Conservation (phyloP, 2,113 vertebrate species). For the Engystomops pustulosus region DNA sequence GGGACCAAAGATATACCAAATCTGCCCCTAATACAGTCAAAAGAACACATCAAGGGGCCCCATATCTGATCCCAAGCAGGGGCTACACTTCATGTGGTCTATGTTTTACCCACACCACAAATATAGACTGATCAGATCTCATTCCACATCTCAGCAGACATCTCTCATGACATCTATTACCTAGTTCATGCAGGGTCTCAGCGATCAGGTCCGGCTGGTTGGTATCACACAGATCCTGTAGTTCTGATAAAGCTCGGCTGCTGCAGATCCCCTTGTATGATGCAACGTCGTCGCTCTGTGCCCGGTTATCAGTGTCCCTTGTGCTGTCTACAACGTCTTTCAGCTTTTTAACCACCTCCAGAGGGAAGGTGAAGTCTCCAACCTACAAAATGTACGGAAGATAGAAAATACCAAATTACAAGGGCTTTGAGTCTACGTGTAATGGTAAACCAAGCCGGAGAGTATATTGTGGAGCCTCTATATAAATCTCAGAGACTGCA, state of each 20-base stretch:
- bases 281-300: not conserved
- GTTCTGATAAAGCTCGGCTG: not conserved
- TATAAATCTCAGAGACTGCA: too few relatives aligned
- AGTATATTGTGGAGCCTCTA: not conserved
- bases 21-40: too few relatives aligned
- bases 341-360: constrained; percentile 35
- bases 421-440: not conserved
- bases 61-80: too few relatives aligned
- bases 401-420: not conserved
- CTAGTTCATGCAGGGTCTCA: not conserved
- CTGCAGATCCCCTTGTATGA: not conserved
- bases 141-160: not conserved
- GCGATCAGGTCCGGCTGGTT: not conserved
- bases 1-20: too few relatives aligned
- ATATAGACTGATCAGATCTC: not conserved
- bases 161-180: not conserved
- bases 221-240: not conserved
- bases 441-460: not conserved
- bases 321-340: not conserved
- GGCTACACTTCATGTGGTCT: too few relatives aligned
- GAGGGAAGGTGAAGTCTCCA: constrained; percentile 14
- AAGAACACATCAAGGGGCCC: too few relatives aligned
- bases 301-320: not conserved
- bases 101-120: too few relatives aligned
- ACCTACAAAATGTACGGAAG: constrained; percentile 10